phyloP scores from a whole-genome alignment of 2,797 vertebrate genomes.

The Coreius guichenoti region DNA sequence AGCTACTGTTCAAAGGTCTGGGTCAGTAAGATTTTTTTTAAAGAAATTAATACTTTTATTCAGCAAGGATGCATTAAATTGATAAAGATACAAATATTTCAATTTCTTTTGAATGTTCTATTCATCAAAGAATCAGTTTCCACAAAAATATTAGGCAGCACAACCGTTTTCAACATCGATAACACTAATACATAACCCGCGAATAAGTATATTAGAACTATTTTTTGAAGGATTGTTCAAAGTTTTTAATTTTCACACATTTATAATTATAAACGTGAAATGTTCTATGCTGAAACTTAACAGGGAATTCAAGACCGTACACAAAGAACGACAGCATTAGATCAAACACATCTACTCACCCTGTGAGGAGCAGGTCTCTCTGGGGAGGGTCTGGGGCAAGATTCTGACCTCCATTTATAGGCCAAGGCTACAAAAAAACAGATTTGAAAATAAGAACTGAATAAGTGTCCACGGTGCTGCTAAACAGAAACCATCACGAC shows the following conservation, averaged over 20 bases:
- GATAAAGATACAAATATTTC: background rate
- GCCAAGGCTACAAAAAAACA: constrained; percentile 85
- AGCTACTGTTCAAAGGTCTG: too few species aligned
- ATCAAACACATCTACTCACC: constrained; percentile 77
- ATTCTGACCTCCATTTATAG: constrained; percentile 90
- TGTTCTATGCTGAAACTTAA: background rate
- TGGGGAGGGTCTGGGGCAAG: constrained; percentile 89
- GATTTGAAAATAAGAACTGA: constrained; percentile 26
- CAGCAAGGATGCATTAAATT: background rate
- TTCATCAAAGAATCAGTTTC: background rate
- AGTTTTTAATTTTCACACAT: background rate
- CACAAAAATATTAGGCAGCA: background rate
- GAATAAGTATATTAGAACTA: background rate
- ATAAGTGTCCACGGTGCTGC: background rate
- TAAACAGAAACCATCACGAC: background rate
- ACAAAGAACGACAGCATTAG: background rate
- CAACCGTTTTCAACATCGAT: background rate
- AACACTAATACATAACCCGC: background rate
- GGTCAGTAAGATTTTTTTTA: too few species aligned
- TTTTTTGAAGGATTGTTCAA: background rate
- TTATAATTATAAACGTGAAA: background rate
- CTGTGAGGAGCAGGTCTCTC: constrained; percentile 95
- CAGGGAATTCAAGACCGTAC: background rate
- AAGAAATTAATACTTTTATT: background rate
- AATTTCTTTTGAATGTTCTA: background rate